Conservation (phyloP, 2,888 invertebrate species). For the Spialia ferax region DNA sequence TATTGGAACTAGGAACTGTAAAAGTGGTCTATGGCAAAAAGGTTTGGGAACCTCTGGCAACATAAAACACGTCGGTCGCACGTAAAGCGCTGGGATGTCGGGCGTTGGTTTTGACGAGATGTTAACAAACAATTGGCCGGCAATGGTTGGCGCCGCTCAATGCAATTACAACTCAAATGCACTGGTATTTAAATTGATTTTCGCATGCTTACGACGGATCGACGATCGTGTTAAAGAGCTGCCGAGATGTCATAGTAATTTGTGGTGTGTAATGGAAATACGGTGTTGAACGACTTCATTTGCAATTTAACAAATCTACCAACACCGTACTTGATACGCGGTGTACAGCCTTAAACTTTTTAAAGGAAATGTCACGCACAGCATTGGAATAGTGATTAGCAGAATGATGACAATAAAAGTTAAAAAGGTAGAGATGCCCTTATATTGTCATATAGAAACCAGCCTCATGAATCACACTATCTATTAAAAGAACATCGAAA, state of each 20-base stretch:
- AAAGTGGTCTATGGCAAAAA: too few relatives aligned
- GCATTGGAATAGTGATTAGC: too few relatives aligned
- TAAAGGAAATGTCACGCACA: too few relatives aligned
- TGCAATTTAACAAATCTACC: not conserved
- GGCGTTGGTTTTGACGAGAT: constrained; percentile 63
- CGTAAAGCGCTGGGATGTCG: constrained; percentile 14
- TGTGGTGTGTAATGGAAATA: constrained; percentile 42
- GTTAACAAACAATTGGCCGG: constrained; percentile 63
- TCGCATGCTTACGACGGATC: constrained; percentile 19
- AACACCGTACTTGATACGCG: too few relatives aligned
- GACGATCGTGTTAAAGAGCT: constrained; percentile 38
- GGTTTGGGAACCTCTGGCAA: too few relatives aligned
- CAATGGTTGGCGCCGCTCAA: constrained; percentile 31
- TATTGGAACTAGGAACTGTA: too few relatives aligned
- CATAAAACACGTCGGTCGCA: constrained; percentile 24
- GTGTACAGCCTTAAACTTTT: too few relatives aligned
- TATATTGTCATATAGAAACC: too few relatives aligned
- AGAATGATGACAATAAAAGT: too few relatives aligned
- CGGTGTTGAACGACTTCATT: not conserved
- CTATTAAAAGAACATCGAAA: too few relatives aligned
- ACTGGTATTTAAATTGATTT: constrained; percentile 41
- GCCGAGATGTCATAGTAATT: constrained; percentile 46
- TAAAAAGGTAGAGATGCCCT: too few relatives aligned
- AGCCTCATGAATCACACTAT: too few relatives aligned
- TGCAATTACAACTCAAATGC: constrained; percentile 43